These are phyloP conservation scores for Clusia tigrina DNA, from an alignment of 2,888 invertebrate species.

Conservation along the genomic window DNA sequence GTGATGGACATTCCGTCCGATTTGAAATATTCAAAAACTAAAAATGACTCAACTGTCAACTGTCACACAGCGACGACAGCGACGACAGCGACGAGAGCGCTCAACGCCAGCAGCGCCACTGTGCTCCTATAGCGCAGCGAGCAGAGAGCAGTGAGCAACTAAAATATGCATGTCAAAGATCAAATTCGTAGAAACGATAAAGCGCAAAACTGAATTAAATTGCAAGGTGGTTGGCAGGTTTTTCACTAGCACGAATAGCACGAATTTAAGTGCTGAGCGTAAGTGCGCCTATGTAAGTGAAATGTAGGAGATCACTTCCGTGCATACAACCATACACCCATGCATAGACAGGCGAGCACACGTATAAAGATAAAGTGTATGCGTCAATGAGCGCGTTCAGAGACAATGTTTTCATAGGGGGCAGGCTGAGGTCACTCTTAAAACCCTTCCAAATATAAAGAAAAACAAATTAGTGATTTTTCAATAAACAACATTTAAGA, in stretches of 20 bases:
- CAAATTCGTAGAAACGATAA: conserved; percentile 43
- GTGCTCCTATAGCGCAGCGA: too few relatives aligned
- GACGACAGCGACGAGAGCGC: conserved; percentile 12
- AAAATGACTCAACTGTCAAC: conserved; percentile 2
- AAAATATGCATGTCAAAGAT: conserved; percentile 54
- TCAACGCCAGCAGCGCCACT: too few relatives aligned
- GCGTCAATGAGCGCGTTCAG: too few relatives aligned
- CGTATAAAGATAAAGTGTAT: too few relatives aligned
- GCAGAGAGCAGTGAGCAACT: too few relatives aligned
- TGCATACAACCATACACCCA: not conserved
- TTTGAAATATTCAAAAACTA: not conserved
- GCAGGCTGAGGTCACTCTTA: too few relatives aligned
- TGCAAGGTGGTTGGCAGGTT: conserved; percentile 31
- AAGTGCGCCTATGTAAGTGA: not conserved
- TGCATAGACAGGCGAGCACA: too few relatives aligned
- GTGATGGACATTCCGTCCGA: not conserved
- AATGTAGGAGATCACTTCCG: not conserved
- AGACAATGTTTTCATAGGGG: too few relatives aligned
- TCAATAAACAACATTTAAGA: too few relatives aligned
- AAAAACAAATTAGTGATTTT: too few relatives aligned
- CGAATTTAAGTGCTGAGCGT: not conserved
- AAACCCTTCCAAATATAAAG: too few relatives aligned
- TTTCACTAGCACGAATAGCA: not conserved
- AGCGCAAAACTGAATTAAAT: conserved; percentile 31
- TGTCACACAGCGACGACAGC: conserved; percentile 1